Evolutionary conservation across 2,113 vertebrate genomes (phyloP), one percentile per base, ranked within the genome.

Genomic region (Syngnathoides biaculeatus): DNA sequence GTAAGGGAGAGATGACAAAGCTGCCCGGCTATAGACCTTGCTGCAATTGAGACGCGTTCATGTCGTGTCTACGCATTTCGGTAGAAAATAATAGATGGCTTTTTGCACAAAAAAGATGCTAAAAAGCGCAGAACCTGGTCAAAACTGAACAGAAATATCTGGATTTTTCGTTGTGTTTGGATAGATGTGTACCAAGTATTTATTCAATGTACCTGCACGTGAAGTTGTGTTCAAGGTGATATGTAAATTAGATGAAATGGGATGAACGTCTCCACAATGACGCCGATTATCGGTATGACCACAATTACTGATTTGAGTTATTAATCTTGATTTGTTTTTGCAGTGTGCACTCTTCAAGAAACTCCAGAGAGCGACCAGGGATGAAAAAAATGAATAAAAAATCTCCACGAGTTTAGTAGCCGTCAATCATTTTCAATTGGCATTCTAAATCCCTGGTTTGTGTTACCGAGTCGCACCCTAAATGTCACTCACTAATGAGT

Each of bases 401-500:
- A 62, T 62, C n/a, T 75, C 64, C 60, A 45, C 3, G 64, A 64
- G 38, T 78, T 79, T 69, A 58, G 11, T 68, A 71, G 20, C 59
- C 75, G 85, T 80, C 87, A 86, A 65, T 84, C 79, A 72, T 43
- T 65, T 58, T 73, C 53, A 77, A 69, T 79, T 82, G 75, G 74
- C 79, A 68, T 81, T 72, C 72, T 75, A 80, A 86, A 85, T 81
- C 75, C 74, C 76, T n/a, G 26, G 79, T 75, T 81, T 24, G 12
- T 79, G 55, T 77, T 73, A 66, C 39, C 22, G 22, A 24, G 39
- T 82, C 74, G 73, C 70, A 65, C 79, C 73, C 84, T 80, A 86
- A 85, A 87, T 85, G 82, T 66, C 77, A 80, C 69, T 74, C 57
- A 74, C 76, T 87, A 78, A 84, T 86, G 78, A 85, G 67, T 65